Evolutionary conservation across 2,113 vertebrate species (phyloP), one percentile per base, ranked within the genome.

Genomic region (Microcebus griseorufus): DNA sequence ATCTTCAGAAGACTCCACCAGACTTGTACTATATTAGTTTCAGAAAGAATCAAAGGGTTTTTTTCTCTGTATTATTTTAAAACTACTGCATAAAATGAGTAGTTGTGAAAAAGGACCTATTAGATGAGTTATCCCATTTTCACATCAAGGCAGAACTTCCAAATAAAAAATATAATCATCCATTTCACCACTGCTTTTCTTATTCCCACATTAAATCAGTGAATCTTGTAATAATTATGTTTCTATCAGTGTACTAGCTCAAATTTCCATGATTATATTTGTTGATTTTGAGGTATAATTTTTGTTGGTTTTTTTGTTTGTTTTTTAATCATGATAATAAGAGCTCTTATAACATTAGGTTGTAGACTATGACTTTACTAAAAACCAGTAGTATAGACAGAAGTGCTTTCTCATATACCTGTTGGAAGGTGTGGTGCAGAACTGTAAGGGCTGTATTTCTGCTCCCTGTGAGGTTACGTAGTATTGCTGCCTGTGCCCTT

Each of bases 61-160:
- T 94, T 79, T 62, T 84, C 67, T 95, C 87, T 90, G 70, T 4
- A 73, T 27, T 84, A 85, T 81, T 88, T 72, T 81, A 62, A 94
- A 93, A 75, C 72, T 83, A 75, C n/a, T 92, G 65, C 62, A 96
- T 73, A 53, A 80, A 80, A 89, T 53, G 32, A 79, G 1, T 62
- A 90, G 45, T 42, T 60, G 20, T 69, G 25, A 70, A 27, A 93
- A 84, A 91, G 79, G 58, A 60, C 42, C 32, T 86, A 53, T 42
- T 90, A 48, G 67, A 62, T 90, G 27, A 93, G 6, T 85, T 78
- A 81, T 42, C 48, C 64, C 13, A 42, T 97, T 95, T 95, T 95
- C 39, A 84, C 79, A 64, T 37, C 18, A 39, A 96, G 87, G 25
- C 32, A 92, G 60, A 92, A 22, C 90, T 51, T 97, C 17, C 84